phyloP scores from a whole-genome alignment of 2,888 invertebrate genomes.

The Dasypolia templi region DNA sequence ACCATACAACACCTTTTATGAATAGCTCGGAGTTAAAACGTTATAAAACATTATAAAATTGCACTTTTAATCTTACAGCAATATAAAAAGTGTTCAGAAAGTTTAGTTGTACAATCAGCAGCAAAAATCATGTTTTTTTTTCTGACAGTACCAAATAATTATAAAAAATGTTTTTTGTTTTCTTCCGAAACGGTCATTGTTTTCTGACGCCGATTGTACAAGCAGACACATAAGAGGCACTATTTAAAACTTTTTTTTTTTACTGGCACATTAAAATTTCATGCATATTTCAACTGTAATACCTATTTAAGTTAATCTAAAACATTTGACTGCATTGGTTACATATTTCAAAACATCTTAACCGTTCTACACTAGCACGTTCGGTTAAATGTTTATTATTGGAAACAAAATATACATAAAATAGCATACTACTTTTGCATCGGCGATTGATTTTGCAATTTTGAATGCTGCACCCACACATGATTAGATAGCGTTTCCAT shows the following conservation, averaged over 20 bases:
- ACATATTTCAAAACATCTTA: constrained; percentile 43
- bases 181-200: not conserved
- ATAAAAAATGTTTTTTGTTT: too few relatives aligned
- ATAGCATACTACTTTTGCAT: not conserved
- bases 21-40: constrained; percentile 31
- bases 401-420: not conserved
- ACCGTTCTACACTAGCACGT: constrained; percentile 51
- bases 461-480: not conserved
- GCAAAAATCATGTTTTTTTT: not conserved
- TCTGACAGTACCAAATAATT: not conserved
- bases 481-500: not conserved
- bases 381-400: constrained; percentile 56
- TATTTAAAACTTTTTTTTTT: constrained; percentile 21
- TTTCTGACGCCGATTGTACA: constrained; percentile 30
- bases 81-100: constrained; percentile 30
- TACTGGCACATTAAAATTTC: constrained; percentile 21
- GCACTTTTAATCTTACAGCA: constrained; percentile 28
- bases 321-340: constrained; percentile 21
- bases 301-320: constrained; percentile 20
- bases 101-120: constrained; percentile 24
- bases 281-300: constrained; percentile 14
- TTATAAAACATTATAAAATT: constrained; percentile 54
- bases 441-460: not conserved
- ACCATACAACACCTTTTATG: constrained; percentile 14
- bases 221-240: constrained; percentile 29